phyloP scores from a whole-genome alignment of 2,113 vertebrate genomes.

The Forbesichthys papilliferus region DNA sequence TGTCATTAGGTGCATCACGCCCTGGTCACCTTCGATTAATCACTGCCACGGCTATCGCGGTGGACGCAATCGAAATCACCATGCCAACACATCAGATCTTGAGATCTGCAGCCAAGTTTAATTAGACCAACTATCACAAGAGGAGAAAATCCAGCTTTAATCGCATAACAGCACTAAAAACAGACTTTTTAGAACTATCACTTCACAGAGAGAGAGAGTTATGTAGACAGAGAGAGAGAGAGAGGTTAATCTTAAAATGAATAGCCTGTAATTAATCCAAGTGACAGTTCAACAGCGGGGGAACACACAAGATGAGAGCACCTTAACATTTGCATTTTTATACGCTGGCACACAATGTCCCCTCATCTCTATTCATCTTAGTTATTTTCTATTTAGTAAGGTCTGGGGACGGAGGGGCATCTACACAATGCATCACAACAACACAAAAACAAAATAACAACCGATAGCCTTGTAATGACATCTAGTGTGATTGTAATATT shows the following conservation, averaged over 20 bases:
- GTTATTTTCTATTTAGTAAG: slow-evolving; percentile 22
- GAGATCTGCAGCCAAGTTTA: too few species aligned
- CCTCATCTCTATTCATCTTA: slow-evolving; percentile 26
- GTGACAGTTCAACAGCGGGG: slow-evolving; percentile 35
- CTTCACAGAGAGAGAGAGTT: not conserved
- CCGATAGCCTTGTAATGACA: slow-evolving; percentile 8
- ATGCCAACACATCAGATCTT: too few species aligned
- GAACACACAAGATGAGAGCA: slow-evolving; percentile 17
- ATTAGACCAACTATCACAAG: too few species aligned
- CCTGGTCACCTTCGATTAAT: too few species aligned
- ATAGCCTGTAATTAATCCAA: slow-evolving; percentile 57
- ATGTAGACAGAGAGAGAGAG: not conserved
- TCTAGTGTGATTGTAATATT: slow-evolving; percentile 13
- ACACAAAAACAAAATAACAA: not conserved
- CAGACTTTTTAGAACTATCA: too few species aligned
- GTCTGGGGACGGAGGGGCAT: too few species aligned
- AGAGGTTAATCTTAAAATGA: slow-evolving; percentile 48
- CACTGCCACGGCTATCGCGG: too few species aligned
- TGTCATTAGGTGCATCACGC: too few species aligned
- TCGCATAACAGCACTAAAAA: too few species aligned
- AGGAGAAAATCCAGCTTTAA: too few species aligned
- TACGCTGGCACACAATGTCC: slow-evolving; percentile 16
- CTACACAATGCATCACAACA: not conserved
- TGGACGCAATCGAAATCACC: too few species aligned
- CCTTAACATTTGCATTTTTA: slow-evolving; percentile 34